Percentiles rank a stretch among this genome's conserved stretches.
Conservation (phyloP, 2,888 invertebrate genomes). For the Ormyrus nitidulus region DNA sequence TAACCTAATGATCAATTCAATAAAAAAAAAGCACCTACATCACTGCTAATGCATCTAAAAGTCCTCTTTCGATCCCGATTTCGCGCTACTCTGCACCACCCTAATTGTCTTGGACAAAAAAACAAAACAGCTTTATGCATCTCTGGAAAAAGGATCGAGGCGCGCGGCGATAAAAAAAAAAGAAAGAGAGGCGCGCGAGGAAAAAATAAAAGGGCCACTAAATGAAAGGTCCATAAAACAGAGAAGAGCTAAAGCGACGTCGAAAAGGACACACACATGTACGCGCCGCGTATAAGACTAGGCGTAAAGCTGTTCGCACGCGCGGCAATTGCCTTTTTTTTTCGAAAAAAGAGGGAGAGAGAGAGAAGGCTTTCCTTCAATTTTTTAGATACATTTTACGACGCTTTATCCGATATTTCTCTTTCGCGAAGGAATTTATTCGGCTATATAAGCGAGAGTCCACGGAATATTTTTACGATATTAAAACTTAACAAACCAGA, state of each 20-base stretch:
- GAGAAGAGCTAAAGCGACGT: neutral
- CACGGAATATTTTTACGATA: neutral
- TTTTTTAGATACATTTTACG: conserved; percentile 9
- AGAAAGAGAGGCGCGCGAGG: neutral
- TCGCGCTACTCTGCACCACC: no score
- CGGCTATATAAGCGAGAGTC: neutral
- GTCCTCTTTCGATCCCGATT: no score
- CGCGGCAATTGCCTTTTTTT: conserved; percentile 17
- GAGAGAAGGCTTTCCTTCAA: conserved; percentile 18
- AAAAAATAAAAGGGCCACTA: neutral
- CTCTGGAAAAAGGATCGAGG: neutral
- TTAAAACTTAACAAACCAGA: neutral
- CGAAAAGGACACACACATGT: conserved; percentile 18
- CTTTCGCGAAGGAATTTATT: no score
- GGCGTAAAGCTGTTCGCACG: conserved; percentile 18
- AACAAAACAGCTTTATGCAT: no score
- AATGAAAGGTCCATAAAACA: conserved; percentile 47
- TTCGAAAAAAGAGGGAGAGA: neutral
- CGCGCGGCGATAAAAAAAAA: neutral
- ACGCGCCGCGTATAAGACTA: conserved; percentile 15
- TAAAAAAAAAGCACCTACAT: no score
- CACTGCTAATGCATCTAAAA: no score
- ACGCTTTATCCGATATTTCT: no score
- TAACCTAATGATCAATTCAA: no score
- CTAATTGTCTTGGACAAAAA: no score